These are phyloP conservation scores for Rotaria macrura DNA, from an alignment of 2,888 invertebrate species.

Conservation along the genomic window DNA sequence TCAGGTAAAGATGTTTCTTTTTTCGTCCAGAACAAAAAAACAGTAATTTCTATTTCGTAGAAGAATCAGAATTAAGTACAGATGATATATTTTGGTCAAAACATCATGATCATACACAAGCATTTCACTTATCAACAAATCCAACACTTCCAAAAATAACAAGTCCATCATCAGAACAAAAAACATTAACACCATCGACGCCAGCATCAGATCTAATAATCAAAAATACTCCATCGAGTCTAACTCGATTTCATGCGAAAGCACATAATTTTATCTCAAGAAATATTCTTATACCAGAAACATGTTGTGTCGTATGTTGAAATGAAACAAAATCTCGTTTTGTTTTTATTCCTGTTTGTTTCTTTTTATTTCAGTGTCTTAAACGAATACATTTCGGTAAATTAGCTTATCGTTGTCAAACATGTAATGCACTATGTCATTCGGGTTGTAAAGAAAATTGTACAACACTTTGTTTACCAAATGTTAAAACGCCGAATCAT, in stretches of 20 bases:
- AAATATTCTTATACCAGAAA: constrained; percentile 11
- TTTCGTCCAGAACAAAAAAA: background rate
- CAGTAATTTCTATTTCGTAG: background rate
- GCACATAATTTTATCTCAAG: constrained; percentile 7
- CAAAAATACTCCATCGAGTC: background rate
- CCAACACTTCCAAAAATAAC: background rate
- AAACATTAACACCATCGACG: constrained; percentile 12
- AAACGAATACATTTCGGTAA: constrained; percentile 33
- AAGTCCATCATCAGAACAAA: background rate
- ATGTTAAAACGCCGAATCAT: constrained; percentile 25
- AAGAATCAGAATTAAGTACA: background rate
- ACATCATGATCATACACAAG: background rate
- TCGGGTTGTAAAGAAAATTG: constrained; percentile 30
- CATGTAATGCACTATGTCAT: constrained; percentile 27
- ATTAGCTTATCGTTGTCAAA: constrained; percentile 27
- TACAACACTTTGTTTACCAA: constrained; percentile 22
- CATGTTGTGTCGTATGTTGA: background rate
- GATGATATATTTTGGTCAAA: background rate
- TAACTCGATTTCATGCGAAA: background rate
- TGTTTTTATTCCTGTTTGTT: too few relatives aligned
- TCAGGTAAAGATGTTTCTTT: background rate
- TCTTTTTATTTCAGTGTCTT: background rate
- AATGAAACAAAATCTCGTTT: background rate
- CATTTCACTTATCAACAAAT: background rate
- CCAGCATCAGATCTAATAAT: background rate